Evolutionary conservation across 2,888 invertebrate species (phyloP).

Genomic region (Agriopis marginaria): DNA sequence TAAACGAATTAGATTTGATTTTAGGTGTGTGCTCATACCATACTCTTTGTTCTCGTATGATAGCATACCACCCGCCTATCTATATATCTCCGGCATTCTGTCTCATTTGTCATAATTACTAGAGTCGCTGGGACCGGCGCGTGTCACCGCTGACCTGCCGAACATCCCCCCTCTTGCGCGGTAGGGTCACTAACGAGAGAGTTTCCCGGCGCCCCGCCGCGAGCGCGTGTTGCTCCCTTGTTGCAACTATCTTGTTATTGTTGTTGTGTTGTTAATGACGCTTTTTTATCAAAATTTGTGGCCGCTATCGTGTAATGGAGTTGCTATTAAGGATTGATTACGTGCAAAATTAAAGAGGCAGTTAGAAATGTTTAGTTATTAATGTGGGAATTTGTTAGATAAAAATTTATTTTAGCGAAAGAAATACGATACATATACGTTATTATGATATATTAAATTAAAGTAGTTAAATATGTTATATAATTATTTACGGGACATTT

Average conservation of each 20-base stretch:
- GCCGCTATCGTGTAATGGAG: constrained; percentile 12
- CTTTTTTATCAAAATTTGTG: constrained; percentile 31
- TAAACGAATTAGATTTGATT: too few relatives aligned
- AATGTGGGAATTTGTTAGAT: constrained; percentile 12
- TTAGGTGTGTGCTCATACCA: too few relatives aligned
- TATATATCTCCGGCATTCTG: not conserved
- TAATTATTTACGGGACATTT: too few relatives aligned
- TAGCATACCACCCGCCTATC: not conserved
- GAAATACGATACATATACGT: too few relatives aligned
- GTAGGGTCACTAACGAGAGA: constrained; percentile 58
- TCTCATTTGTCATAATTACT: constrained; percentile 47
- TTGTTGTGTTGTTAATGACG: constrained; percentile 29
- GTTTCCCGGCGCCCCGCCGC: constrained; percentile 71
- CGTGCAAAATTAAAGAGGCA: constrained; percentile 5
- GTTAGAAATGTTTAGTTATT: not conserved
- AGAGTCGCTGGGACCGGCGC: constrained; percentile 21
- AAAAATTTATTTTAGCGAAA: not conserved
- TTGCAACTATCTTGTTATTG: constrained; percentile 47
- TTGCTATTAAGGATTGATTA: constrained; percentile 22
- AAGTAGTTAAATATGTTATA: too few relatives aligned
- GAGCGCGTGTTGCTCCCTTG: constrained; percentile 46
- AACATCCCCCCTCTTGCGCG: constrained; percentile 8
- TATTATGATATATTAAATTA: too few relatives aligned
- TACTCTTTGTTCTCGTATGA: not conserved
- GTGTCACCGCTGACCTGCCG: constrained; percentile 25